Conservation (phyloP, 2,888 invertebrate genomes). For the Mythimna vitellina region DNA sequence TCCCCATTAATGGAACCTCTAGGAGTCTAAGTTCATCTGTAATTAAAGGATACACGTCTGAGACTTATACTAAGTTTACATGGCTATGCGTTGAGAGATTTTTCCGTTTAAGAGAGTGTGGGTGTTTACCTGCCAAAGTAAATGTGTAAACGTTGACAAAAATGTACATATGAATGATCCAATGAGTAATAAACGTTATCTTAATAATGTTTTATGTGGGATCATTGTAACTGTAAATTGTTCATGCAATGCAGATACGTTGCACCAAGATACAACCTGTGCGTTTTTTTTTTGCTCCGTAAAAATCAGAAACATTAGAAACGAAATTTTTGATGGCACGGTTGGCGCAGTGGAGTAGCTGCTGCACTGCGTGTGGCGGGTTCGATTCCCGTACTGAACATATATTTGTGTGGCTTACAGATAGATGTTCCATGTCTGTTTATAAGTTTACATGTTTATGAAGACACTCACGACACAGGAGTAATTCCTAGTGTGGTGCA, state of each 20-base stretch:
- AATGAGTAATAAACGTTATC: constrained; percentile 44
- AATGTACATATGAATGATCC: constrained; percentile 27
- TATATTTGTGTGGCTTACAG: too few species aligned
- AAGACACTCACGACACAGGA: too few species aligned
- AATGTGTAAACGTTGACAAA: constrained; percentile 11
- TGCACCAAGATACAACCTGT: background rate
- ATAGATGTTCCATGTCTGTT: too few species aligned
- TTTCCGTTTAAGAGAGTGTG: constrained; percentile 4
- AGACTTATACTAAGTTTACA: too few species aligned
- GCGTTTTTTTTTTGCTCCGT: too few species aligned
- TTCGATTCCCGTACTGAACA: too few species aligned
- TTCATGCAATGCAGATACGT: constrained; percentile 11
- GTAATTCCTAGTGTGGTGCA: too few species aligned
- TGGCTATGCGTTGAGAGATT: background rate
- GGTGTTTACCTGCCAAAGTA: constrained; percentile 17
- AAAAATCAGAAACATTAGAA: too few species aligned
- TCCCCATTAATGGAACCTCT: background rate
- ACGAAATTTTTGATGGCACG: too few species aligned
- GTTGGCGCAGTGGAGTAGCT: too few species aligned
- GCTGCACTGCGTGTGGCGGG: too few species aligned
- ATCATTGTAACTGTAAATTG: constrained; percentile 22
- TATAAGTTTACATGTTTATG: too few species aligned
- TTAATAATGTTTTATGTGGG: constrained; percentile 16
- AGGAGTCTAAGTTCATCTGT: background rate
- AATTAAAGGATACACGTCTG: background rate